Percentiles rank a stretch among this genome's conserved stretches.
These are phyloP conservation scores for Agonopterix subpropinquella DNA, from an alignment of 2,888 invertebrate species.

Conservation along the genomic window DNA sequence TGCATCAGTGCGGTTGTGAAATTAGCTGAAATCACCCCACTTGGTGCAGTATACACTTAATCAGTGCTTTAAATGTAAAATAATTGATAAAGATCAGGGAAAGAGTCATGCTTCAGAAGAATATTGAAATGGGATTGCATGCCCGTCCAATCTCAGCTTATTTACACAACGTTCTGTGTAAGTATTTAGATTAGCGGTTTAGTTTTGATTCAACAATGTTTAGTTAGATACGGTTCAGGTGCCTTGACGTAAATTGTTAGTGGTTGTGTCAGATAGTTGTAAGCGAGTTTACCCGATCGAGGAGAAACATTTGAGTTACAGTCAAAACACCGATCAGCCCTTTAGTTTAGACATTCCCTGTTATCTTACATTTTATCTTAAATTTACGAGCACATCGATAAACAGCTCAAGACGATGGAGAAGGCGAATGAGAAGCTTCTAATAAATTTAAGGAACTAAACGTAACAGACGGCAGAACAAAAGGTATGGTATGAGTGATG, in stretches of 20 bases:
- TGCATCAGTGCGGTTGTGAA: slow-evolving; percentile 58
- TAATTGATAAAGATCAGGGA: slow-evolving; percentile 13
- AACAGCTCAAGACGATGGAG: slow-evolving; percentile 39
- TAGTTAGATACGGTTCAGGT: slow-evolving; percentile 23
- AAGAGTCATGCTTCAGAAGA: slow-evolving; percentile 42
- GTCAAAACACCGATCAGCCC: slow-evolving; percentile 38
- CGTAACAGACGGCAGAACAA: slow-evolving; percentile 26
- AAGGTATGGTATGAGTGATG: slow-evolving; percentile 30
- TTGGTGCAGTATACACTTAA: slow-evolving; percentile 31
- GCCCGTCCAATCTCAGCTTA: slow-evolving; percentile 71
- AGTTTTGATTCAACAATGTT: slow-evolving; percentile 14
- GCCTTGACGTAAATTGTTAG: slow-evolving; percentile 22
- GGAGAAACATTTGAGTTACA: slow-evolving; percentile 5
- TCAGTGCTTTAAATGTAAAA: slow-evolving; percentile 16
- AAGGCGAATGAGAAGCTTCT: slow-evolving; percentile 42
- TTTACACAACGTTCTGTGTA: slow-evolving; percentile 45
- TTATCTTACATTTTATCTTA: slow-evolving; percentile 19
- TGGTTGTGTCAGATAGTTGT: slow-evolving; percentile 8
- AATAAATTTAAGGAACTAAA: slow-evolving; percentile 19
- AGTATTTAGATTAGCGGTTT: slow-evolving; percentile 6
- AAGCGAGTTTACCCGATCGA: not conserved
- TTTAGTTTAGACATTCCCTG: slow-evolving; percentile 13
- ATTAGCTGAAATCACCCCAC: slow-evolving; percentile 60
- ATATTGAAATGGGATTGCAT: slow-evolving; percentile 34
- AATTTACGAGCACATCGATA: slow-evolving; percentile 31